Base-by-base conservation (phyloP, 1,140 invertebrate species). In the Tribolium madens region DNA sequence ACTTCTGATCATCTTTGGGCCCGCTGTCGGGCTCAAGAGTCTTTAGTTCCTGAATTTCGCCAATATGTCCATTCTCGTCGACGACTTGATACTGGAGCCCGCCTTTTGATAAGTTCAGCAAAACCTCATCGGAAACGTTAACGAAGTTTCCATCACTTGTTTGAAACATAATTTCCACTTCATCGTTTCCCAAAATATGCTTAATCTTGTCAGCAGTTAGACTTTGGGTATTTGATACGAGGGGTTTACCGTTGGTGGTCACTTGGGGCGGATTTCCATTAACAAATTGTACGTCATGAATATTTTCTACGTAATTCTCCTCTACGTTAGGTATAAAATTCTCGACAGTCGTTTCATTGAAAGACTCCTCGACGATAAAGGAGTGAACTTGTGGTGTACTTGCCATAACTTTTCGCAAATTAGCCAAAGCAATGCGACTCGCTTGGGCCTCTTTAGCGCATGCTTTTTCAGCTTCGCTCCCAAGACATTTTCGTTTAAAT, bases 21-120 rank as follows among this genome's bases (percentile, higher is more conserved):
- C 31, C 47, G 9, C 4, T 26, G 4, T 50, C 70, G 21, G 92
- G 2, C 79, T 84, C 31, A 88, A 91, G 52, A 2, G 79, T 60
- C 33, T 78, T 76, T 7, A 83, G 50, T 33, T 84, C 81, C 15
- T 82, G 81, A 9, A 84, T 48, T 73, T 84, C 84, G 3, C 83
- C 82, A 13, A 81, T 53, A 10, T 77, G 78, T 3, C 84, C 84
- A 64, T 83, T 77, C 75, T 84, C 83, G 52, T 84, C 83, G 0
- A 84, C 75, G 13, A 84, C 78, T 74, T 84, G 83, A 72, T 81
- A 84, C 60, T 83, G 81, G 9, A 84, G 70, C 0, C 79, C 78
- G 60, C 53, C 71, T 71, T 75, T 80, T 2, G 82, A 75, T 15
- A 84, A 75, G 78, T 81, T 83, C n/a, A 83, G 79, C 6, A 84